phyloP scores from a whole-genome alignment of 2,797 vertebrate genomes.

The Crypturellus tataupa region DNA sequence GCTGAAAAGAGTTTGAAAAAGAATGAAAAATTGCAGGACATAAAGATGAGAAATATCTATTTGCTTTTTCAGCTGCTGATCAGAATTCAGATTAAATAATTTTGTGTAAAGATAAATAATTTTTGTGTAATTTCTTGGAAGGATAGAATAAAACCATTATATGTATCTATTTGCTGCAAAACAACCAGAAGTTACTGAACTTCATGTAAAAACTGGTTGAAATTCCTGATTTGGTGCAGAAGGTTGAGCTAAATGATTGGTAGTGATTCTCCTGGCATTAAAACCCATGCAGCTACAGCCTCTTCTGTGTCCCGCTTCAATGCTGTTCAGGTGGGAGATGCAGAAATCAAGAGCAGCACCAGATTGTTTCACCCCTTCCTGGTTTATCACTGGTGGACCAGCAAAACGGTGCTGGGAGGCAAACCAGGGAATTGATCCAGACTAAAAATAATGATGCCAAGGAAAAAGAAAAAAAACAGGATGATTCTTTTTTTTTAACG shows the following conservation, averaged over 20 bases:
- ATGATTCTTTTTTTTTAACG: neutral
- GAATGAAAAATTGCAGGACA: neutral
- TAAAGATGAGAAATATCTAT: neutral
- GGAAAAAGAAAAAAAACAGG: neutral
- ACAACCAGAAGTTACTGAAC: neutral
- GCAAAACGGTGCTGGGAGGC: neutral
- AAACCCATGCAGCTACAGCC: neutral
- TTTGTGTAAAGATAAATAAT: neutral
- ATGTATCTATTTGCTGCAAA: neutral
- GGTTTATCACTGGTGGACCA: neutral
- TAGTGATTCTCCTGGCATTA: neutral
- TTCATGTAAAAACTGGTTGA: neutral
- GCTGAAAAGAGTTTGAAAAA: neutral
- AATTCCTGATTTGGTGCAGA: neutral
- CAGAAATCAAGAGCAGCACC: conserved; percentile 21
- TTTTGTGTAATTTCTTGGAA: neutral
- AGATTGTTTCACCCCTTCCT: neutral
- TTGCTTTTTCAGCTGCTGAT: neutral
- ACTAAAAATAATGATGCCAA: conserved; percentile 49
- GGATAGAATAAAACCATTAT: neutral
- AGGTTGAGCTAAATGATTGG: neutral
- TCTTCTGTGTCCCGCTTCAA: neutral
- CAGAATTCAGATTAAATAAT: conserved; percentile 16
- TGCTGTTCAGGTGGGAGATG: conserved; percentile 44
- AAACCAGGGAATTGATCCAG: conserved; percentile 23